These are phyloP conservation scores for Physocephala rufipes DNA, from an alignment of 2,888 invertebrate species.

Conservation along the genomic window DNA sequence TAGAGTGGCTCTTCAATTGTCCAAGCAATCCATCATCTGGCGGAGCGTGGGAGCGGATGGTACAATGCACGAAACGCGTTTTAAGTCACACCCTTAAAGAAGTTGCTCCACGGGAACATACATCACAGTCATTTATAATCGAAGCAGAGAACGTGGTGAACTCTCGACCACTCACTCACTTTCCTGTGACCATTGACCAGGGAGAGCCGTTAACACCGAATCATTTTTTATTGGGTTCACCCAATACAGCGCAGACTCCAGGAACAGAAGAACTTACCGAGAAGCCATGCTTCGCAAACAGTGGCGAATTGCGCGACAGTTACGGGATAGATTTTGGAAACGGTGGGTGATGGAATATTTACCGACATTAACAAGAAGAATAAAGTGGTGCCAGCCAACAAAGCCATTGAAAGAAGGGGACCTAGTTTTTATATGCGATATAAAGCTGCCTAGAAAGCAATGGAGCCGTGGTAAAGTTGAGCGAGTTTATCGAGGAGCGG, in stretches of 20 bases:
- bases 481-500: background rate
- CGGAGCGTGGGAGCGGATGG: background rate
- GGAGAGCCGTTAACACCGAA: background rate
- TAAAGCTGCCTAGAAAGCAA: background rate
- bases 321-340: constrained; percentile 40
- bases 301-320: constrained; percentile 39
- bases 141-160: constrained; percentile 40
- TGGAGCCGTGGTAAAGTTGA: background rate
- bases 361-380: constrained; percentile 37
- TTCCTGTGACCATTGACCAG: constrained; percentile 11
- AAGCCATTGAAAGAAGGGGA: background rate
- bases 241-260: constrained; percentile 24
- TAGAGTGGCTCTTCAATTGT: constrained; percentile 7
- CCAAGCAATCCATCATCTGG: background rate
- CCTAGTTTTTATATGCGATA: constrained; percentile 6
- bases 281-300: constrained; percentile 36
- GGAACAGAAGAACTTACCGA: background rate
- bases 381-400: background rate
- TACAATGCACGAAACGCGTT: background rate
- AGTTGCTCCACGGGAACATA: constrained; percentile 39
- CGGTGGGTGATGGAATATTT: constrained; percentile 38
- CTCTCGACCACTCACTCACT: constrained; percentile 35
- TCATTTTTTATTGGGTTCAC: constrained; percentile 1
- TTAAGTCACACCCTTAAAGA: constrained; percentile 32
- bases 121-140: constrained; percentile 37